These are phyloP conservation scores for Caenorhabditis sp. DNA, from an alignment of 2,888 invertebrate genomes.

Conservation along the genomic window DNA sequence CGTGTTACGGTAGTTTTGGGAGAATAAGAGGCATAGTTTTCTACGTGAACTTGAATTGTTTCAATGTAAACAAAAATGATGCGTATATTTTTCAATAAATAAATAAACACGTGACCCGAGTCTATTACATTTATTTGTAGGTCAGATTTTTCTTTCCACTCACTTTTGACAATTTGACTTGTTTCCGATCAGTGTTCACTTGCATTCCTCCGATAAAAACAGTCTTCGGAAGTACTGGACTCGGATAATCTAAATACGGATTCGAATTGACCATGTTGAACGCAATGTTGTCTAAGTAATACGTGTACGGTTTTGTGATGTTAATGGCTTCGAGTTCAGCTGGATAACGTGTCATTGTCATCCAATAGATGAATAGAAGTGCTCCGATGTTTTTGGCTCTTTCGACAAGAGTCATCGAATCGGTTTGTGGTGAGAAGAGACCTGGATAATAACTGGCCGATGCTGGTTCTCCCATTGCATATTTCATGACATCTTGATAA, in stretches of 20 bases:
- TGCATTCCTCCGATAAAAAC: constrained; percentile 42
- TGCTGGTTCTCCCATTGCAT: constrained; percentile 23
- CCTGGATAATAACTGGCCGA: constrained; percentile 17
- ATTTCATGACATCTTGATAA: constrained; percentile 12
- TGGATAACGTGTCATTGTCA: neutral
- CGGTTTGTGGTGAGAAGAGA: constrained; percentile 8
- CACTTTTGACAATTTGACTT: constrained; percentile 6
- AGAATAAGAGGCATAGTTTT: too few relatives aligned
- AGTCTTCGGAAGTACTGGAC: constrained; percentile 35
- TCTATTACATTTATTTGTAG: too few relatives aligned
- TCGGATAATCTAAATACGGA: constrained; percentile 34
- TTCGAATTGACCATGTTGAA: constrained; percentile 32
- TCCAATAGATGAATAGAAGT: neutral
- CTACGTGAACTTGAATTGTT: too few relatives aligned
- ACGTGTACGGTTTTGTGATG: neutral
- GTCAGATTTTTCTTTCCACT: neutral
- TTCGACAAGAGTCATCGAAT: constrained; percentile 15
- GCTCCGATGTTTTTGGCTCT: constrained; percentile 11
- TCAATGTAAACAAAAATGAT: too few relatives aligned
- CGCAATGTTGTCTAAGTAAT: constrained; percentile 19
- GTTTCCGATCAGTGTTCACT: constrained; percentile 26
- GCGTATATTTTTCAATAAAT: too few relatives aligned
- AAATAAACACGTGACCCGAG: too few relatives aligned
- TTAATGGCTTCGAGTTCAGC: constrained; percentile 17
- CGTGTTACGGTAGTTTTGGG: too few relatives aligned